phyloP scores from a whole-genome alignment of 2,113 vertebrate genomes.

The Cyrtonyx montezumae region DNA sequence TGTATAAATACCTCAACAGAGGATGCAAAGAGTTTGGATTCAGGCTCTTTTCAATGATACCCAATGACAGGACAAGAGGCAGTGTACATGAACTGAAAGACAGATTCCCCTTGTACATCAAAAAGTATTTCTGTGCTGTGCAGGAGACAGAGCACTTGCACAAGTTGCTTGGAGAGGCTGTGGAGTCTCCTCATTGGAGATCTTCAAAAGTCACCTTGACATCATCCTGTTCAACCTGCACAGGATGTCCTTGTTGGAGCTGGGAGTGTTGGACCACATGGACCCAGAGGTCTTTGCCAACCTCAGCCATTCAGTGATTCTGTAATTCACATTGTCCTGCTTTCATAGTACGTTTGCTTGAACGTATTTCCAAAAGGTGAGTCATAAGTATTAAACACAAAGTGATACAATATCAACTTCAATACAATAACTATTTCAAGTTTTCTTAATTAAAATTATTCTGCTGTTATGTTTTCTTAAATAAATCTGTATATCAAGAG shows the following conservation, averaged over 20 bases:
- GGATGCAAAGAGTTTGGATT: not conserved
- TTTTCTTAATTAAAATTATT: not conserved
- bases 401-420: not conserved
- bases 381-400: not conserved
- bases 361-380: not conserved
- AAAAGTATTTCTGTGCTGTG: not conserved
- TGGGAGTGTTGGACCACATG: not conserved
- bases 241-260: not conserved
- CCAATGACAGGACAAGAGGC: not conserved
- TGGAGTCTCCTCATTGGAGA: not conserved
- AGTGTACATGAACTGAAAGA: not conserved
- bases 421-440: not conserved
- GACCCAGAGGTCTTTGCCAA: not conserved
- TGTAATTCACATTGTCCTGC: not conserved
- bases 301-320: not conserved
- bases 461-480: not conserved
- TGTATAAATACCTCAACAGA: not conserved
- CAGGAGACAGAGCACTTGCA: not conserved
- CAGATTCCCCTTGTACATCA: not conserved
- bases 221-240: not conserved
- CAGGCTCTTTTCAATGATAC: not conserved
- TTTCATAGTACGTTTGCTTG: not conserved
- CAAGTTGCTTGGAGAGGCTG: not conserved
- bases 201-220: not conserved
- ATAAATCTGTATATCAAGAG: not conserved